Percentiles rank a stretch among this genome's conserved stretches.
These are phyloP conservation scores for Mirounga angustirostris DNA, from an alignment of 2,113 vertebrate genomes.

Conservation along the genomic window DNA sequence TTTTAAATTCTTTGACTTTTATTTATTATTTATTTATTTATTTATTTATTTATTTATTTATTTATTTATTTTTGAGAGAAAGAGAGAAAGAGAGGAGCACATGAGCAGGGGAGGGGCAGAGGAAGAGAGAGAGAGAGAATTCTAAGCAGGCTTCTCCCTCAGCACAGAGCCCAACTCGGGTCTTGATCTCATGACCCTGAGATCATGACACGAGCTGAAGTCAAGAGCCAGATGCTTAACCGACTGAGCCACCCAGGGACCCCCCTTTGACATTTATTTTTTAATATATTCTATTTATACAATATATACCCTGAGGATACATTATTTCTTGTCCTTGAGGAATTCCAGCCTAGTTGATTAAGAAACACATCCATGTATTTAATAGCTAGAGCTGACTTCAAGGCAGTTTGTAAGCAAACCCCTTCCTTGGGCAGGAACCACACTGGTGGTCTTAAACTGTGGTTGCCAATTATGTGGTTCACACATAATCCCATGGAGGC, in stretches of 20 bases:
- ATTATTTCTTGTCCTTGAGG: background rate
- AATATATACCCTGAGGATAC: background rate
- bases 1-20: background rate
- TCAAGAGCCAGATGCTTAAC: background rate
- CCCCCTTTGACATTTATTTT: background rate
- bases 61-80: background rate
- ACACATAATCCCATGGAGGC: background rate
- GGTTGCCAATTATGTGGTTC: accelerated
- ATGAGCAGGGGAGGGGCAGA: background rate
- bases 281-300: background rate
- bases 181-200: background rate
- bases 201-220: background rate
- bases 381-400: background rate
- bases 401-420: background rate
- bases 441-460: background rate
- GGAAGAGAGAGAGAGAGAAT: background rate
- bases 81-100: background rate
- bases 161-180: background rate
- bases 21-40: background rate
- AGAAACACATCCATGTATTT: background rate
- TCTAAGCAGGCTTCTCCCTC: background rate
- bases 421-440: background rate
- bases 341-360: background rate
- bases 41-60: background rate
- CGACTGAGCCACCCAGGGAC: background rate